A percentile compares a stretch with the other conserved stretches of the same genome.
These are phyloP conservation scores for Notolabrus celidotus DNA, from an alignment of 2,797 vertebrate species.

Conservation along the genomic window DNA sequence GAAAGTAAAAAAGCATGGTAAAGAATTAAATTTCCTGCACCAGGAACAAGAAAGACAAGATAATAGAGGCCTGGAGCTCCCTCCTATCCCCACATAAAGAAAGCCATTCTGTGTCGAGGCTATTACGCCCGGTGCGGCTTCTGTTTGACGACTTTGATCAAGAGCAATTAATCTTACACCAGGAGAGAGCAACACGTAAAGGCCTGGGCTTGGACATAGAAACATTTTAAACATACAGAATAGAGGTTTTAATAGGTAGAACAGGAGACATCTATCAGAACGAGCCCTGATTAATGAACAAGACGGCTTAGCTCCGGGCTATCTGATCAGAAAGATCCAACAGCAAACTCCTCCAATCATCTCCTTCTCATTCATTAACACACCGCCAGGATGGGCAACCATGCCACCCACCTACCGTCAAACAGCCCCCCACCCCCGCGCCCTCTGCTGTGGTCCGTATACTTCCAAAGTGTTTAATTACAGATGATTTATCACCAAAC, in stretches of 20 bases:
- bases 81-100: constrained; percentile 40
- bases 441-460: constrained; percentile 72
- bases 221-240: constrained; percentile 63
- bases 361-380: constrained; percentile 72
- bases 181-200: constrained; percentile 55
- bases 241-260: constrained; percentile 64
- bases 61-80: constrained; percentile 71
- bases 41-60: constrained; percentile 82
- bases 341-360: constrained; percentile 54
- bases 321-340: constrained; percentile 61
- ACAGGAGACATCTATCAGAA: constrained; percentile 56
- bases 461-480: constrained; percentile 87
- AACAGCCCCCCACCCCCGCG: constrained; percentile 42
- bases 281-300: constrained; percentile 72
- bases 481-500: constrained; percentile 86
- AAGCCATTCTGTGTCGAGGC: constrained; percentile 68
- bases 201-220: constrained; percentile 41
- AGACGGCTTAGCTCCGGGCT: constrained; percentile 56
- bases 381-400: constrained; percentile 73
- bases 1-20: constrained; percentile 77
- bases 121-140: constrained; percentile 56
- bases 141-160: constrained; percentile 77
- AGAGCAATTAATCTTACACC: constrained; percentile 80
- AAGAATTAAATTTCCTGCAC: constrained; percentile 81
- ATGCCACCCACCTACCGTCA: constrained; percentile 62